These are phyloP conservation scores for Rhombomys opimus DNA, from an alignment of 2,113 vertebrate genomes.

Conservation along the genomic window DNA sequence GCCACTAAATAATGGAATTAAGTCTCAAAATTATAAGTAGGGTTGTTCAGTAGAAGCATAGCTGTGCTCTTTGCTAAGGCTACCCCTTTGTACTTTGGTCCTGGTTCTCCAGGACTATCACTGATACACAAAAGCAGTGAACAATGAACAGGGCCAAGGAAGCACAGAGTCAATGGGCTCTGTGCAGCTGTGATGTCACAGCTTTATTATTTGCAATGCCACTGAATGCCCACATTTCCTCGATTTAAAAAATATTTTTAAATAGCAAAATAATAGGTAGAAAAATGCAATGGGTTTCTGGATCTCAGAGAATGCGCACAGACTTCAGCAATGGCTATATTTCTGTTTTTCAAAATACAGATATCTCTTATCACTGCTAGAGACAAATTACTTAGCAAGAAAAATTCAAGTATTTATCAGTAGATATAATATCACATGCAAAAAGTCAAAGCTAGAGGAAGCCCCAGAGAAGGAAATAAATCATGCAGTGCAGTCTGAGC, in stretches of 20 bases:
- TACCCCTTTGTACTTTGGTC: neutral
- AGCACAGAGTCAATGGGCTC: neutral
- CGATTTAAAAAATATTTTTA: neutral
- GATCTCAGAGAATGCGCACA: neutral
- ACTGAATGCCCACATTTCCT: neutral
- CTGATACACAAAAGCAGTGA: neutral
- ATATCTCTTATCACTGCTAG: conserved; percentile 56
- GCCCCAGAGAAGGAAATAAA: conserved; percentile 43
- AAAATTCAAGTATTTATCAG: conserved; percentile 66
- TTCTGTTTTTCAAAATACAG: neutral
- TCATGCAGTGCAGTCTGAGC: neutral
- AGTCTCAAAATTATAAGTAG: neutral
- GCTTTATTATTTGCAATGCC: neutral
- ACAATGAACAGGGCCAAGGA: neutral
- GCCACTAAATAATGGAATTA: neutral
- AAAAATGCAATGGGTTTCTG: neutral
- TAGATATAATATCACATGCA: neutral
- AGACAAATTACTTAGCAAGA: conserved; percentile 71
- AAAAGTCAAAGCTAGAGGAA: neutral
- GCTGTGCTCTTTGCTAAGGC: neutral
- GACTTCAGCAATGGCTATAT: neutral
- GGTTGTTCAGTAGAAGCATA: neutral
- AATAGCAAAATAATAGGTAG: neutral
- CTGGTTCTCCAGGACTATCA: neutral
- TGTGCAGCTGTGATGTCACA: neutral